Evolutionary conservation across 2,797 vertebrate species (phyloP).

Genomic region (Gallirallus australis): DNA sequence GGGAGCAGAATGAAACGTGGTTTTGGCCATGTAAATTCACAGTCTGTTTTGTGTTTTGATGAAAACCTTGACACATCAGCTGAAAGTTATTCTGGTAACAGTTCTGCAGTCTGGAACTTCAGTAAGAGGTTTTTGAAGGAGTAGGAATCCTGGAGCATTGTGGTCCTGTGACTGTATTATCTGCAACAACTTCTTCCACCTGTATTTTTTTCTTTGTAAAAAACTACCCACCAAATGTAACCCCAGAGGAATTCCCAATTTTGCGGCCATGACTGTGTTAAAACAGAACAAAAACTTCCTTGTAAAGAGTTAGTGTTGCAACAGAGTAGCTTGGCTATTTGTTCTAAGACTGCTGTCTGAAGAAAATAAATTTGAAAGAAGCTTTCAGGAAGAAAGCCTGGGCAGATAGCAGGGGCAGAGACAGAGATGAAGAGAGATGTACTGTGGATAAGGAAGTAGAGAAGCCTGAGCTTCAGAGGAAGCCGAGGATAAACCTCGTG

Average conservation of each 20-base stretch:
- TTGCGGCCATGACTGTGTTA: not conserved
- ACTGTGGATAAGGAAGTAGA: not conserved
- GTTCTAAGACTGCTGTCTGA: not conserved
- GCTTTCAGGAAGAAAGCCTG: not conserved
- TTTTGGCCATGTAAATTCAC: not conserved
- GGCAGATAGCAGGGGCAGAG: not conserved
- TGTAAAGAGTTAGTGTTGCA: not conserved
- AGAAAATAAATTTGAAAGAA: not conserved
- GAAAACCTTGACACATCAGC: not conserved
- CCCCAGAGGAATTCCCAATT: not conserved
- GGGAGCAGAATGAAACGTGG: not conserved
- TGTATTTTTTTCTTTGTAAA: not conserved
- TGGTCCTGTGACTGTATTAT: not conserved
- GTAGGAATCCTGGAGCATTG: not conserved
- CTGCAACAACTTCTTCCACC: not conserved
- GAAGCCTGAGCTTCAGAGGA: slow-evolving; percentile 25
- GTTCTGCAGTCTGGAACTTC: not conserved
- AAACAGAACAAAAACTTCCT: not conserved
- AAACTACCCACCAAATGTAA: not conserved
- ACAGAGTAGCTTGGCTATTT: not conserved
- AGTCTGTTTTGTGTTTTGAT: not conserved
- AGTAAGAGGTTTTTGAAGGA: not conserved
- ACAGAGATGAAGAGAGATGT: not conserved
- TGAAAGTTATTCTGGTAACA: not conserved
- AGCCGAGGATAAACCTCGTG: not conserved